Evolutionary conservation across 1,140 invertebrate genomes (phyloP), one percentile per base, ranked within the genome.

Genomic region (Panagrolaimus sp.): DNA sequence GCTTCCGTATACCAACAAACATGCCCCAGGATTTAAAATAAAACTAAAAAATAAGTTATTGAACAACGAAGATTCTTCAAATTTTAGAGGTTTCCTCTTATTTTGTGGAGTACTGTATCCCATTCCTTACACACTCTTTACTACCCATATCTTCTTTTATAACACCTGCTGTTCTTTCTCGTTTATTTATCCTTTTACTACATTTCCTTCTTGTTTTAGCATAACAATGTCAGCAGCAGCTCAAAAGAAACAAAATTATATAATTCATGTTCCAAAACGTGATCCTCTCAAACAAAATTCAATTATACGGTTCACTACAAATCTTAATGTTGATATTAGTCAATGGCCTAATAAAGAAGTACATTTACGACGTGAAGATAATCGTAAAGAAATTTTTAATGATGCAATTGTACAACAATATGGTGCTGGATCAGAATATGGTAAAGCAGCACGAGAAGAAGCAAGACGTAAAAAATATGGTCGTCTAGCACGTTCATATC

Each of bases 391-490:
- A 7, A 77, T 71, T 7, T 65, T 31, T 23, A 45, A 25, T 16
- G 42, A 25, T 25, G 38, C 16, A 31, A 27, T 38, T 27, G 44
- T 46, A 25, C 75, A 77, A 69, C 81, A 82, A 14, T 82, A 67
- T 65, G 80, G 80, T 9, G 80, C 79, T 64, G 80, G 79, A 2
- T 70, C 68, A 4, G 81, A 78, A 48, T 82, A 81, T 63, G 80
- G 80, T 9, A 71, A 70, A 25, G 80, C 80, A 9, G 80, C 81
- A 8, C 69, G 80, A 9, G 80, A 82, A 62, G 80, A 82, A 65
- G 78, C 78, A 13, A 47, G 80, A 14, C 72, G 81, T 13, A 82
- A 82, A 67, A 83, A 79, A 23, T 82, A 71, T 48, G 80, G 80
- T 0, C 62, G 80, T 8, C 79, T 74, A 42, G 25, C 73, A 5